A percentile compares a stretch with the other conserved stretches of the same genome.
Conservation (phyloP, 2,888 invertebrate species). For the Folsomia candida region DNA sequence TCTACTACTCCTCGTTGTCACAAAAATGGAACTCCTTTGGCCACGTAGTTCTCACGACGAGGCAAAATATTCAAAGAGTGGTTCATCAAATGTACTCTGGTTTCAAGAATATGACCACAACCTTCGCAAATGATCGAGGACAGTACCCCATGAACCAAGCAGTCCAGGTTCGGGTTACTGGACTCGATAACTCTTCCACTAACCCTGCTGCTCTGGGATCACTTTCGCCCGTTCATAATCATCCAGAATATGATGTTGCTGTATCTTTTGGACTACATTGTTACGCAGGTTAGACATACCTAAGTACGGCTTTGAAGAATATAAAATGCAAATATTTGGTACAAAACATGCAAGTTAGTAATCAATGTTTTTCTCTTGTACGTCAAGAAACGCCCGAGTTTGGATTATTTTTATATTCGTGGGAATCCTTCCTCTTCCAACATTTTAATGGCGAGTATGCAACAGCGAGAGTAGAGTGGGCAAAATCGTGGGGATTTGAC, state of each 20-base stretch:
- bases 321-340: too few species aligned
- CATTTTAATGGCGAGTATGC: background rate
- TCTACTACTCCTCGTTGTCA: background rate
- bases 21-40: background rate
- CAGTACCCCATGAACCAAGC: background rate
- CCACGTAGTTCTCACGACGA: background rate
- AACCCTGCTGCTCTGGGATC: background rate
- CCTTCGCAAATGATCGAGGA: background rate
- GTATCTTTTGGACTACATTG: background rate
- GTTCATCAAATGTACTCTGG: background rate
- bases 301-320: too few species aligned
- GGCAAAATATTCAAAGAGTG: background rate
- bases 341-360: too few species aligned
- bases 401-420: background rate
- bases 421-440: background rate
- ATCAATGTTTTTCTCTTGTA: too few species aligned
- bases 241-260: background rate
- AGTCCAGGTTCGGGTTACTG: background rate
- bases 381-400: background rate
- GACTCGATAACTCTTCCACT: background rate
- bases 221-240: background rate
- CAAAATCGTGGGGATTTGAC: background rate
- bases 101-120: background rate
- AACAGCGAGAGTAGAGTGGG: background rate
- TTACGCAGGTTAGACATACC: background rate